Evolutionary conservation across 2,797 vertebrate species (phyloP), one percentile per base, ranked within the genome.

Genomic region (Danionella dracula): DNA sequence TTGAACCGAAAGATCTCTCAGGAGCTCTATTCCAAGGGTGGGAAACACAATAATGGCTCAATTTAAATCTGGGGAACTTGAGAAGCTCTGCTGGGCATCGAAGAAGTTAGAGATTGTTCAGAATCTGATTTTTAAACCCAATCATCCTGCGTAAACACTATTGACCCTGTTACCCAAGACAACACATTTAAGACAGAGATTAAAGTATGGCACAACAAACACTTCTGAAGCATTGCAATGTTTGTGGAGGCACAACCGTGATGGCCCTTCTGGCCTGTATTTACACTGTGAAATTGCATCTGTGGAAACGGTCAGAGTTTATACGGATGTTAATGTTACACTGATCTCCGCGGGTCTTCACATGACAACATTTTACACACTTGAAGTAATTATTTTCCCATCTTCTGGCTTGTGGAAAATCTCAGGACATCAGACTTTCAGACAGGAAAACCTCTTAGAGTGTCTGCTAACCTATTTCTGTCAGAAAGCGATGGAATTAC

Each of bases 81-180:
- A 68, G 40, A 42, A 63, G 63, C 19, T 62, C 57, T 40, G 3
- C 42, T 42, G 16, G 21, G 58, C 40, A 29, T 70, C 62, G 49
- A 23, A 50, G 35, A 4, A 46, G 56, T 71, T 58, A 53, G 49
- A 12, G 58, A 62, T 49, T 0, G 7, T 55, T 57, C 49, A 32
- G 38, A 23, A 37, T 66, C 49, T 53, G 15, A 55, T 54, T 37
- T 34, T 37, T 64, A 41, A n/a, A 19, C 34, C 60, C 34, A 64
- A 55, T 53, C 41, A 56, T 53, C 64, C 8, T 41, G 54, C 21
- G 58, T 48, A 42, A 78, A 71, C 53, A 70, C 60, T 64, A 17
- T 11, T 68, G 45, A 34, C 23, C 59, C 54, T 31, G 27, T 55
- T 49, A 34, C 69, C 51, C 38, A 10, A 42, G 53, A 60, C 20